phyloP scores from a whole-genome alignment of 2,797 vertebrate species.

The Cyprinella venusta region DNA sequence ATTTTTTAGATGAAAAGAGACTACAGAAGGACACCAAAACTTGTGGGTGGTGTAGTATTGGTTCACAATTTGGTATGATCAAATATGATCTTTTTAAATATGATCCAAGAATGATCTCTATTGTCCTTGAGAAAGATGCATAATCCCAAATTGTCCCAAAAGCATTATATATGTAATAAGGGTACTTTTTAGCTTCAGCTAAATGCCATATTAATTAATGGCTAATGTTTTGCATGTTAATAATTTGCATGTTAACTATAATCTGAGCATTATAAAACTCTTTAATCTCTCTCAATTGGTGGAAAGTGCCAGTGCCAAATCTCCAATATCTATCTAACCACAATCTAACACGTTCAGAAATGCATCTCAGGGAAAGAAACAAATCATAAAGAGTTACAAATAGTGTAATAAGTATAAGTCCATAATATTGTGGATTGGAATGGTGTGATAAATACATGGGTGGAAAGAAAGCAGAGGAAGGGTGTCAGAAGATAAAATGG shows the following conservation, averaged over 20 bases:
- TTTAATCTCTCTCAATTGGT: neutral
- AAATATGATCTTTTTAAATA: no score
- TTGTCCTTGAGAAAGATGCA: neutral
- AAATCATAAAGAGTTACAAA: neutral
- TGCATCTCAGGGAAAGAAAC: neutral
- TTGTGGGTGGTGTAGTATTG: neutral
- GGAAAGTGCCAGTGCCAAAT: neutral
- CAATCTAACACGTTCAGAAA: neutral
- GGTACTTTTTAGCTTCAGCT: neutral
- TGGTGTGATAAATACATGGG: conserved; percentile 16
- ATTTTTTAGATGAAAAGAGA: neutral
- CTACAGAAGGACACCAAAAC: neutral
- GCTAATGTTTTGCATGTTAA: neutral
- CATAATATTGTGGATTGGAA: neutral
- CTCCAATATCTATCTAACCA: neutral
- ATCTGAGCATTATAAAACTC: neutral
- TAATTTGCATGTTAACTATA: neutral
- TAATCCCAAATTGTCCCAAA: neutral
- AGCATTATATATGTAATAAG: neutral
- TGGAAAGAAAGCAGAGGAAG: conserved; percentile 50
- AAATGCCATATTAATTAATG: neutral
- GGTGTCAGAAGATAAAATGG: conserved; percentile 54
- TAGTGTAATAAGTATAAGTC: neutral
- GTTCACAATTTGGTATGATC: neutral
- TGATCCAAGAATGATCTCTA: conserved; percentile 4